Base-by-base conservation (phyloP, 2,113 vertebrate genomes). In the Glaucomys volans region DNA sequence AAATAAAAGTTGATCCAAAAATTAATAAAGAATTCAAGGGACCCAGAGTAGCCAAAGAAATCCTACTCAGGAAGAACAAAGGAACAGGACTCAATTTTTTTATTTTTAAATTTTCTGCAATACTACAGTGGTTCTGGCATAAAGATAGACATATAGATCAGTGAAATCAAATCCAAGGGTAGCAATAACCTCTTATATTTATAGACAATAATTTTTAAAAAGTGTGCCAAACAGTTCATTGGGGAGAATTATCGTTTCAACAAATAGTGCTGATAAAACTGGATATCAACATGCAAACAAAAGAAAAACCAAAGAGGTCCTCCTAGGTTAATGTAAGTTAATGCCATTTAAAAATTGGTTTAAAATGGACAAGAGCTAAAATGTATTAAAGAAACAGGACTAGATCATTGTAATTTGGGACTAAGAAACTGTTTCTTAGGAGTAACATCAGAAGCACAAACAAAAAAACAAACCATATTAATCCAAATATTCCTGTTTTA, bases 291-390 rank as follows among this genome's bases (percentile, higher is more conserved):
- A 40, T 40, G 5, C 14, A 37, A 37, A 76, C 37, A 24, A 77
- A 22, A 22, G 16, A n/a, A 69, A 69, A 69, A 67, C 12, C 12
- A 67, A 77, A 37, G 17, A 37, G 9, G 4, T 9, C 62, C 20
- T 52, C 40, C 1, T 4, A 10, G 35, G 3, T 30, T 17, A 11
- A 59, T 32, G 5, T 4, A 10, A 44, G 3, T 30, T 17, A 11
- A 59, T 32, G 5, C 22, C 42, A 50, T 50, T 37, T 5, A 50
- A 28, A 76, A 88, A 20, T 28, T 76, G 5, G 17, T 47, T 88
- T 47, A 76, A 26, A 76, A 64, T 76, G 14, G 20, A 18, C n/a
- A 35, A 16, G 18, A n/a, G 13, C 12, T 88, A 76, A 76, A 64
- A 88, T 13, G 22, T 75, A n/a, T 18, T 28, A 32, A 75, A 47